Conservation (phyloP, 1,140 invertebrate genomes). For the Drosophila tristis region DNA sequence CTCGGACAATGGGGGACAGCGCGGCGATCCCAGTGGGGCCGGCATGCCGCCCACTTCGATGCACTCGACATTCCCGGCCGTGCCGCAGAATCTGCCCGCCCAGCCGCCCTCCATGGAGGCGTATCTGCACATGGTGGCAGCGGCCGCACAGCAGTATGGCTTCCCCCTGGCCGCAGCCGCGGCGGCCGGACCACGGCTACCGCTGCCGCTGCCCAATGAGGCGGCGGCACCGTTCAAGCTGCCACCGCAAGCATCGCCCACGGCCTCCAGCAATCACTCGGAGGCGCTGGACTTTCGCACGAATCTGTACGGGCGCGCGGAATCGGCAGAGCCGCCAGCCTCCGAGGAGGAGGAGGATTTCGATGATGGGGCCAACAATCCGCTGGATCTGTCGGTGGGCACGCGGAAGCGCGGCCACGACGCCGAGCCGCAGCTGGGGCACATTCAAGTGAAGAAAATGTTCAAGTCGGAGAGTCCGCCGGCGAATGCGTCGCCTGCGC, state of each 20-base stretch:
- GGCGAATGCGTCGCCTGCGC: constrained; percentile 87
- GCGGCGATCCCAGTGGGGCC: constrained; percentile 54
- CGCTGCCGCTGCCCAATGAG: constrained; percentile 87
- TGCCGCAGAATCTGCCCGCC: constrained; percentile 86
- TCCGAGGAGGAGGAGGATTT: constrained; percentile 85
- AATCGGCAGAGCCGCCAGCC: constrained; percentile 79
- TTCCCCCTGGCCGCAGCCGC: constrained; percentile 88
- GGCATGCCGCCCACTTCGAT: constrained; percentile 84
- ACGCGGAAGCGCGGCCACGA: constrained; percentile 88
- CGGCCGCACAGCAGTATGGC: constrained; percentile 89
- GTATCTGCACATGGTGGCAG: constrained; percentile 88
- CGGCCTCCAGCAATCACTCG: constrained; percentile 74
- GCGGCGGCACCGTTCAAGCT: constrained; percentile 73
- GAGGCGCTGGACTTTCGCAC: constrained; percentile 80
- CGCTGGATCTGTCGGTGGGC: constrained; percentile 92
- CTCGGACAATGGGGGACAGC: constrained; percentile 84
- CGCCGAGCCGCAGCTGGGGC: constrained; percentile 71
- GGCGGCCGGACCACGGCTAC: constrained; percentile 83
- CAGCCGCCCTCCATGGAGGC: constrained; percentile 92
- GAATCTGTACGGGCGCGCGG: constrained; percentile 67
- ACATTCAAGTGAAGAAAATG: constrained; percentile 82
- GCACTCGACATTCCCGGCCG: constrained; percentile 80
- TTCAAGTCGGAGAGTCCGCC: constrained; percentile 86
- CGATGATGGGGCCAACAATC: constrained; percentile 84
- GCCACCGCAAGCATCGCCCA: constrained; percentile 84